Evolutionary conservation across 1,140 invertebrate species (phyloP).

Genomic region (Drosophila funebris): DNA sequence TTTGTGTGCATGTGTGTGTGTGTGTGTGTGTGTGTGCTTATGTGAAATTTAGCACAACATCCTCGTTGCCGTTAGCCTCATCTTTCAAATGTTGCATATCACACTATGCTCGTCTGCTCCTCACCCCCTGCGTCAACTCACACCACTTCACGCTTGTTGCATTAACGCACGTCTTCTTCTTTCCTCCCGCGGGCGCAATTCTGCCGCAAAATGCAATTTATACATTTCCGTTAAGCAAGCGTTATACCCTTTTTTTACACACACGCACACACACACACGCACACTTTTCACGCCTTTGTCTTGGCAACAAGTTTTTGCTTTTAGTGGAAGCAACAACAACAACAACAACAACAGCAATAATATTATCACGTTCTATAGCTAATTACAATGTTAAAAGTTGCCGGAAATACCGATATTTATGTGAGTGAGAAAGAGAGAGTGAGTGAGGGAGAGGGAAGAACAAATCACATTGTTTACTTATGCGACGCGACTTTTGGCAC

Average conservation of each 20-base stretch:
- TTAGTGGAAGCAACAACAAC: conserved; percentile 35
- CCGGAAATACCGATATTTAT: conserved; percentile 43
- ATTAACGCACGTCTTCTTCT: conserved; percentile 43
- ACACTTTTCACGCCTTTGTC: background rate
- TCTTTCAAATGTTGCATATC: conserved; percentile 8
- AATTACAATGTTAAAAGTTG: conserved; percentile 63
- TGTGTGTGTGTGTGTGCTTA: conserved; percentile 38
- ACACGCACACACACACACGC: too few species aligned
- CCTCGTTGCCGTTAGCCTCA: conserved; percentile 55
- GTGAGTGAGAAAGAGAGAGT: background rate
- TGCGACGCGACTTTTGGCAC: conserved; percentile 48
- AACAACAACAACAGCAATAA: background rate
- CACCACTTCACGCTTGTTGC: conserved; percentile 21
- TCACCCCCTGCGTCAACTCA: background rate
- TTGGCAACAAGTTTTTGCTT: conserved; percentile 66
- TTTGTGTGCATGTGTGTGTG: conserved; percentile 6
- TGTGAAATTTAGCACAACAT: conserved; percentile 73
- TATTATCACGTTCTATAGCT: conserved; percentile 38
- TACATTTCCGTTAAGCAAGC: conserved; percentile 79
- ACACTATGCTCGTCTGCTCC: background rate
- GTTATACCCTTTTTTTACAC: conserved; percentile 54
- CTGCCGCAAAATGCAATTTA: conserved; percentile 74
- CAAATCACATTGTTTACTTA: conserved; percentile 70
- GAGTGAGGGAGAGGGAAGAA: background rate
- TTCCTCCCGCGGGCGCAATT: conserved; percentile 15